phyloP scores from a whole-genome alignment of 2,888 invertebrate species.

The Cosmorhoe ocellata region DNA sequence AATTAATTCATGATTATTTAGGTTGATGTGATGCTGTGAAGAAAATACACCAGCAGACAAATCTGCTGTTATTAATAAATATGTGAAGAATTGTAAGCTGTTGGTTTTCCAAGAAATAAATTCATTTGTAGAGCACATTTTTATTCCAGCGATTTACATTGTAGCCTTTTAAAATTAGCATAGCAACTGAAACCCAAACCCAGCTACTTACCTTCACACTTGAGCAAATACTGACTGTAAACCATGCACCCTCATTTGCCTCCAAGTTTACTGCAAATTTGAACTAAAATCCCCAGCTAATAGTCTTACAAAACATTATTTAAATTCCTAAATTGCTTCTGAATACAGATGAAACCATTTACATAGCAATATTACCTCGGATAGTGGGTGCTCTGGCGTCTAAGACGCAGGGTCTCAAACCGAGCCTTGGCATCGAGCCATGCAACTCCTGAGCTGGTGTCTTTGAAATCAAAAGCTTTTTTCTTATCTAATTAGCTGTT shows the following conservation, averaged over 20 bases:
- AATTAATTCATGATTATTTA: neutral
- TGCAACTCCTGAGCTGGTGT: slow-evolving; percentile 8
- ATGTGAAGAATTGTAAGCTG: too few relatives aligned
- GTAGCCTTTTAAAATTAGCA: too few relatives aligned
- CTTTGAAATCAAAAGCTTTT: slow-evolving; percentile 9
- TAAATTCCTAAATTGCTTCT: slow-evolving; percentile 22
- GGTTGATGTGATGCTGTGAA: too few relatives aligned
- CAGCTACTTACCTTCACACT: neutral
- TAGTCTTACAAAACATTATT: slow-evolving; percentile 22
- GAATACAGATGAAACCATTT: slow-evolving; percentile 26
- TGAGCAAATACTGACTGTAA: neutral
- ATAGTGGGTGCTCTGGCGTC: slow-evolving; percentile 4
- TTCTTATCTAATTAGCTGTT: too few relatives aligned
- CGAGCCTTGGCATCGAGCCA: slow-evolving; percentile 22
- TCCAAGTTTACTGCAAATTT: slow-evolving; percentile 12
- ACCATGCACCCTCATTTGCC: slow-evolving; percentile 8
- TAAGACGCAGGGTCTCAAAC: slow-evolving; percentile 11
- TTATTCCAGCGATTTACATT: too few relatives aligned
- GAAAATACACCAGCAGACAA: too few relatives aligned
- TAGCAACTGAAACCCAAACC: too few relatives aligned
- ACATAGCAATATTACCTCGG: slow-evolving; percentile 24
- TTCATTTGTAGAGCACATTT: too few relatives aligned
- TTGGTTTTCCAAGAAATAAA: too few relatives aligned
- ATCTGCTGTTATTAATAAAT: too few relatives aligned
- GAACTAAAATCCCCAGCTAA: slow-evolving; percentile 8